A percentile compares a stretch with the other conserved stretches of the same genome.
These are phyloP conservation scores for Muscina levida DNA, from an alignment of 2,888 invertebrate genomes.

Conservation along the genomic window DNA sequence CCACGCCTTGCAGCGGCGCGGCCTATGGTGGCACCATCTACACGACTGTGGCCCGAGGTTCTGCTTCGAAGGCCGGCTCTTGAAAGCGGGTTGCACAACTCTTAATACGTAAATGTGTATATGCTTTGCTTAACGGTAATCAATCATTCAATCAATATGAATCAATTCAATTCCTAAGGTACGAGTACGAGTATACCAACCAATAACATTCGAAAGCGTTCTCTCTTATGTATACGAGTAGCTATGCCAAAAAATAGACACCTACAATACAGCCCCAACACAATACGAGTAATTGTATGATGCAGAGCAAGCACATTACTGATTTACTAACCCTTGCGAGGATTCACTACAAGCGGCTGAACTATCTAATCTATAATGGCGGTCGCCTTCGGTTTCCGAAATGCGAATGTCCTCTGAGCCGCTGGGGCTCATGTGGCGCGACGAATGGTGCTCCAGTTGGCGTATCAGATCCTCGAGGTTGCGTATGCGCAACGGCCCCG, in stretches of 20 bases:
- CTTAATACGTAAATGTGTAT: constrained; percentile 55
- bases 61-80: constrained; percentile 18
- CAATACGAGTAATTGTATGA: constrained; percentile 57
- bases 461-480: constrained; percentile 94
- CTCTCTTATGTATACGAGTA: constrained; percentile 54
- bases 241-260: constrained; percentile 69
- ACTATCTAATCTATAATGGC: constrained; percentile 92
- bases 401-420: constrained; percentile 92
- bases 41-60: neutral
- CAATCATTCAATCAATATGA: constrained; percentile 62
- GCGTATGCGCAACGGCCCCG: constrained; percentile 92
- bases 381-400: constrained; percentile 93
- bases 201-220: constrained; percentile 64
- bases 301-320: constrained; percentile 64
- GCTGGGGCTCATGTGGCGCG: constrained; percentile 93
- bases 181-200: constrained; percentile 42
- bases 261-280: constrained; percentile 69
- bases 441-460: constrained; percentile 92
- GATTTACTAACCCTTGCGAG: constrained; percentile 84
- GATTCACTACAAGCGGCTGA: constrained; percentile 86
- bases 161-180: constrained; percentile 66
- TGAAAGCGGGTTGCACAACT: constrained; percentile 66
- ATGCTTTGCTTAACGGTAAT: constrained; percentile 53
- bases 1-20: neutral
- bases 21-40: neutral